Evolutionary conservation across 2,797 vertebrate species (phyloP), one percentile per base, ranked within the genome.

Genomic region (Sphaeramia orbicularis): DNA sequence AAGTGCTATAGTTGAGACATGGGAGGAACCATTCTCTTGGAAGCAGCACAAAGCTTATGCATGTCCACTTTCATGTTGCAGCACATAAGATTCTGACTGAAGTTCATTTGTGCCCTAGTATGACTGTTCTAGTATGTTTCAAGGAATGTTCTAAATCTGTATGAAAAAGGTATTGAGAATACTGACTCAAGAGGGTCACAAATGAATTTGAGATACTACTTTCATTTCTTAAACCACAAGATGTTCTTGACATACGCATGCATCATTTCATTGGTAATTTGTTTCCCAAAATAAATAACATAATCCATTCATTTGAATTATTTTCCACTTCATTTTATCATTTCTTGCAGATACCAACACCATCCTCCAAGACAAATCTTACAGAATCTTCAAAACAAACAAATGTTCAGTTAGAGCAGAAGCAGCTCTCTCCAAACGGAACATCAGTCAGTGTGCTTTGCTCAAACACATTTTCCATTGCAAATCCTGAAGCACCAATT

Each of bases 321-420:
- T 81, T 67, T 65, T 18, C 76, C 64, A 83, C 53, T 86, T 55
- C 87, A 91, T 84, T 86, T 63, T 84, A 89, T 84, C 70, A 91
- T 91, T 86, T 90, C 78, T 88, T 87, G 40, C 89, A 94, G 92
- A 84, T 90, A 44, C 72, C 89, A 70, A 36, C 84, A 74, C 18
- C 82, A 78, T 75, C 89, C 65, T 74, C 71, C 79, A 74, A 74
- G 76, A 84, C 43, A 71, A 73, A 84, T 84, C 41, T 85, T 71
- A 87, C 88, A 83, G 80, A 90, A 69, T 68, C 83, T 64, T 76
- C 84, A 75, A 38, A 89, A 66, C 70, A 89, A 64, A 63, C 56
- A 60, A 52, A 56, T 73, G 14, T 70, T 71, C 3, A 67, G 76
- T 83, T 73, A 74, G 81, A 40, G 61, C 44, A 51, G 44, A 84